Conservation (phyloP, 2,888 invertebrate genomes). For the Iselma pallidipennis region DNA sequence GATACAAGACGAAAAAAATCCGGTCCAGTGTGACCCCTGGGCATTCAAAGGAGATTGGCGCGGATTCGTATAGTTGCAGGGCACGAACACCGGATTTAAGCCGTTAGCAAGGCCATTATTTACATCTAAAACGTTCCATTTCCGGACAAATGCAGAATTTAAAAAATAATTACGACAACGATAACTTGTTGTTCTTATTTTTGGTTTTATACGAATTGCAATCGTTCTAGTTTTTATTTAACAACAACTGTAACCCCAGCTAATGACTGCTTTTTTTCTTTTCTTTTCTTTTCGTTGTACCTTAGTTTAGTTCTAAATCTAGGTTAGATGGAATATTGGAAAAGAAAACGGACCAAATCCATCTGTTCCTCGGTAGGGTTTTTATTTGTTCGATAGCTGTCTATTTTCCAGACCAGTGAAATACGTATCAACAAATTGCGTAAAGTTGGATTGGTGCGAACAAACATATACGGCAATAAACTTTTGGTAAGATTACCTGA, state of each 20-base stretch:
- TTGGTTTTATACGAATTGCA: too few species aligned
- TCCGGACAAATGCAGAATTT: conserved; percentile 16
- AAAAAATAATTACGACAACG: conserved; percentile 11
- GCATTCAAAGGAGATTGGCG: conserved; percentile 47
- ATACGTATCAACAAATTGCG: conserved; percentile 26
- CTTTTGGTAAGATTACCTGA: conserved; percentile 44
- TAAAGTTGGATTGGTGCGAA: conserved; percentile 15
- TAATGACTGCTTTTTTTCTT: background rate
- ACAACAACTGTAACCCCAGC: background rate
- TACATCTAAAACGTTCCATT: conserved; percentile 21
- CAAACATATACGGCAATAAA: conserved; percentile 29
- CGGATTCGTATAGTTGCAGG: conserved; percentile 36
- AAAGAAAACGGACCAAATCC: background rate
- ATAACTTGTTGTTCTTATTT: background rate
- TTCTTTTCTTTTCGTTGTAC: background rate
- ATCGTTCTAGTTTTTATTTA: background rate
- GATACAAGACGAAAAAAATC: conserved; percentile 40
- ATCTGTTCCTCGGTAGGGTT: background rate
- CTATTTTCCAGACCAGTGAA: conserved; percentile 21
- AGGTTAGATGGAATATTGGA: background rate
- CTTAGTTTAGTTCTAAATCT: background rate
- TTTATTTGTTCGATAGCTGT: conserved; percentile 14
- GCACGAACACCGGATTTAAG: conserved; percentile 25
- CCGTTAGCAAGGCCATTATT: conserved; percentile 26
- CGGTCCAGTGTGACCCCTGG: conserved; percentile 43